Conservation (phyloP, 2,888 invertebrate species). For the Athetis lepigone region DNA sequence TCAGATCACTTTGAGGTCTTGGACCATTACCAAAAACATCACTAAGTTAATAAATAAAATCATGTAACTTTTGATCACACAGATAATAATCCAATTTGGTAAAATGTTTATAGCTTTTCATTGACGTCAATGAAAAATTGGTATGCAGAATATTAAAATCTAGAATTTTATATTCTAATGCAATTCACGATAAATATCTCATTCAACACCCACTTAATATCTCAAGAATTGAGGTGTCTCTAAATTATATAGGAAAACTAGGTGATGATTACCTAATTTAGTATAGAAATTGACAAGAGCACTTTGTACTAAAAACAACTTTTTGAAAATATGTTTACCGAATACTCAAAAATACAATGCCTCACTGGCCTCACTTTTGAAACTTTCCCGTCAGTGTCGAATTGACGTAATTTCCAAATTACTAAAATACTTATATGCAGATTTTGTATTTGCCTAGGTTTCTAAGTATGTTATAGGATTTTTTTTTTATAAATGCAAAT, state of each 20-base stretch:
- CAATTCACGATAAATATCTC: constrained; percentile 16
- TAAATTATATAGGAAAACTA: neutral
- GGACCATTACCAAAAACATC: neutral
- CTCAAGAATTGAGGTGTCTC: neutral
- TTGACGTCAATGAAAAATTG: constrained; percentile 37
- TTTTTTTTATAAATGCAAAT: neutral
- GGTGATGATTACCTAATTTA: neutral
- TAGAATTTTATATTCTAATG: constrained; percentile 21
- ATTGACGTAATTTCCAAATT: neutral
- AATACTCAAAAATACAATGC: neutral
- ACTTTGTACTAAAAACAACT: neutral
- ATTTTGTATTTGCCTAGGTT: neutral
- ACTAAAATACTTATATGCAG: neutral
- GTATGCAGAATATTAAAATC: constrained; percentile 29
- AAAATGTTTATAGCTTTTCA: constrained; percentile 19
- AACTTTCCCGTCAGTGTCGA: neutral
- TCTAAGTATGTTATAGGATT: neutral
- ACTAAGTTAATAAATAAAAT: neutral
- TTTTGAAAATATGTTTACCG: neutral
- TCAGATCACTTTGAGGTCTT: neutral
- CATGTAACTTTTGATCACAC: constrained; percentile 4
- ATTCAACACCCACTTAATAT: constrained; percentile 8
- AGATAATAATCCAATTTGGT: constrained; percentile 14
- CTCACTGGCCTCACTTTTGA: neutral
- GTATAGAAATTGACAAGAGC: neutral